Conservation (phyloP, 2,888 invertebrate species). For the Artemia sinica region DNA sequence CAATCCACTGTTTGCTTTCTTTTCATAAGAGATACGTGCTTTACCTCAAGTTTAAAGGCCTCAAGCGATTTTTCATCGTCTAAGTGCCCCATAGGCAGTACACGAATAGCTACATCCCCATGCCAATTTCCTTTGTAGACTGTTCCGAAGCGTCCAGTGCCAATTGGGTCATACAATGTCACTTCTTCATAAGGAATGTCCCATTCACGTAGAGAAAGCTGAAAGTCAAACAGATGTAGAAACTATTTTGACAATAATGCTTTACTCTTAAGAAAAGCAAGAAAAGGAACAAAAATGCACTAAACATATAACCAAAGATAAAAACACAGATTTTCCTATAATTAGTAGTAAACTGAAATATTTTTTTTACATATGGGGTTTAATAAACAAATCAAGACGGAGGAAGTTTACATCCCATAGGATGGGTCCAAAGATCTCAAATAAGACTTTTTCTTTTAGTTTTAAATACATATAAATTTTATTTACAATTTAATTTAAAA, state of each 20-base stretch:
- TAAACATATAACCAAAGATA: slow-evolving; percentile 18
- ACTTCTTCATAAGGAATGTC: slow-evolving; percentile 94
- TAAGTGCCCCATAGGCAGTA: slow-evolving; percentile 75
- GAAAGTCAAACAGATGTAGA: slow-evolving; percentile 25
- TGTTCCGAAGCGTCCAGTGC: slow-evolving; percentile 80
- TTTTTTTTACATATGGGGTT: too few species aligned
- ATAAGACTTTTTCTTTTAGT: too few species aligned
- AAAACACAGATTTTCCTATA: slow-evolving; percentile 24
- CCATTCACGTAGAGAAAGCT: slow-evolving; percentile 85
- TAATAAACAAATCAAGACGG: too few species aligned
- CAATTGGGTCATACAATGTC: slow-evolving; percentile 66
- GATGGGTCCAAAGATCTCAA: too few species aligned
- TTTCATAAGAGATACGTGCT: slow-evolving; percentile 15
- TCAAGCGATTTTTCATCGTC: slow-evolving; percentile 69
- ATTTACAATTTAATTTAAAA: too few species aligned
- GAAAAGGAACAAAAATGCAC: too few species aligned
- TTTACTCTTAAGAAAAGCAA: too few species aligned
- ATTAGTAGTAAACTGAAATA: slow-evolving; percentile 27
- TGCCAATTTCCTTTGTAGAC: slow-evolving; percentile 93
- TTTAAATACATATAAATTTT: too few species aligned
- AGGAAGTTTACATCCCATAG: too few species aligned
- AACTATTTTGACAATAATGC: too few species aligned
- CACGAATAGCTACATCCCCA: slow-evolving; percentile 91
- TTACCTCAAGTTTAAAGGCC: slow-evolving; percentile 80
- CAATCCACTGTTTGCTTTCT: not conserved